phyloP scores from a whole-genome alignment of 1,140 invertebrate genomes.

The Drosophila repleta region DNA sequence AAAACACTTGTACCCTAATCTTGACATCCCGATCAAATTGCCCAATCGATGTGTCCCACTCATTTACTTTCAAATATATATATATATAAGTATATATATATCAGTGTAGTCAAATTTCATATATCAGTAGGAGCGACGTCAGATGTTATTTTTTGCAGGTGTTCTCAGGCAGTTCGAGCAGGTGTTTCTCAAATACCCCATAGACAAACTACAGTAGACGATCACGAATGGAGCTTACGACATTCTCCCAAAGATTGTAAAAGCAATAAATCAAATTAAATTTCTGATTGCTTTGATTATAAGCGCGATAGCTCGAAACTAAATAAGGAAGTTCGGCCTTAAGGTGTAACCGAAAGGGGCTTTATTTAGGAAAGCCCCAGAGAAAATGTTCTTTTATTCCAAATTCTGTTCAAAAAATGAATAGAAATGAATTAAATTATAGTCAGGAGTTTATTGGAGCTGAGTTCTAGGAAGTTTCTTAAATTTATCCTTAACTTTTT shows the following conservation, averaged over 20 bases:
- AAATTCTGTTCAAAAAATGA: no score
- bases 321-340: not conserved
- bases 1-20: slow-evolving; percentile 62
- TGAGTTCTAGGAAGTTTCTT: no score
- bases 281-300: not conserved
- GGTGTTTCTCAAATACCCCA: slow-evolving; percentile 32
- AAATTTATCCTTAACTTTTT: no score
- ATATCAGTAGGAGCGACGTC: not conserved
- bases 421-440: no score
- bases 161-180: not conserved
- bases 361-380: no score
- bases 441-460: no score
- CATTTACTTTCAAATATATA: slow-evolving; percentile 33
- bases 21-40: slow-evolving; percentile 43
- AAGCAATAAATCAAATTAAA: not conserved
- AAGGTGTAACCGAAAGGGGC: no score
- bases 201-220: slow-evolving; percentile 1
- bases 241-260: slow-evolving; percentile 1
- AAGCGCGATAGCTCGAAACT: not conserved
- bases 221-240: not conserved
- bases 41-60: slow-evolving; percentile 53
- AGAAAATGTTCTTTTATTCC: no score
- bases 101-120: slow-evolving; percentile 34
- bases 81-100: no score
- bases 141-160: not conserved